Conservation (phyloP, 2,888 invertebrate species). For the Cinara cedri region DNA sequence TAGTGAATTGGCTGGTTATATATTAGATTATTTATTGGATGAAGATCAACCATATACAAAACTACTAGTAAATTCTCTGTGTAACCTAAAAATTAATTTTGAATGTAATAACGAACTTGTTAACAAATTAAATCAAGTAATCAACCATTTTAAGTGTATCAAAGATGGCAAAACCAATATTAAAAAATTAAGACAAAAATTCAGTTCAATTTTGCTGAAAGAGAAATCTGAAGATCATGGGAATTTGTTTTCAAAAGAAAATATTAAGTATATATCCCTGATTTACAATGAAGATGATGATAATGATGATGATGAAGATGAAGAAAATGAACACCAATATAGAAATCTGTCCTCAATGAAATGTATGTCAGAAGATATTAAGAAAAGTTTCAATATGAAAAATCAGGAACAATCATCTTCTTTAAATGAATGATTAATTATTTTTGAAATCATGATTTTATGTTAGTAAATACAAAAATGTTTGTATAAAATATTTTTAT, state of each 20-base stretch:
- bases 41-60: constrained; percentile 23
- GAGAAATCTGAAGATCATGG: not conserved
- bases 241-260: constrained; percentile 32
- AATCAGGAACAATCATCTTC: not conserved
- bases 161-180: too few relatives aligned
- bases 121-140: constrained; percentile 17
- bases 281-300: too few relatives aligned
- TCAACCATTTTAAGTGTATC: constrained; percentile 36
- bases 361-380: constrained; percentile 37
- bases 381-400: constrained; percentile 21
- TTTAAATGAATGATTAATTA: not conserved
- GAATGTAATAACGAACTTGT: constrained; percentile 4
- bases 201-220: constrained; percentile 14
- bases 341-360: constrained; percentile 41
- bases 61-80: constrained; percentile 33
- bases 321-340: not conserved
- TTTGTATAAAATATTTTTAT: too few relatives aligned
- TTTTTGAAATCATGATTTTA: too few relatives aligned
- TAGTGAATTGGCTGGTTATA: constrained; percentile 35
- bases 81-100: constrained; percentile 35
- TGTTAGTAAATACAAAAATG: too few relatives aligned
- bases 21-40: constrained; percentile 48
- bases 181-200: constrained; percentile 35
- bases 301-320: too few relatives aligned
- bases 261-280: not conserved